Evolutionary conservation across 2,888 invertebrate genomes (phyloP).

Genomic region (Pachydiplax longipennis): DNA sequence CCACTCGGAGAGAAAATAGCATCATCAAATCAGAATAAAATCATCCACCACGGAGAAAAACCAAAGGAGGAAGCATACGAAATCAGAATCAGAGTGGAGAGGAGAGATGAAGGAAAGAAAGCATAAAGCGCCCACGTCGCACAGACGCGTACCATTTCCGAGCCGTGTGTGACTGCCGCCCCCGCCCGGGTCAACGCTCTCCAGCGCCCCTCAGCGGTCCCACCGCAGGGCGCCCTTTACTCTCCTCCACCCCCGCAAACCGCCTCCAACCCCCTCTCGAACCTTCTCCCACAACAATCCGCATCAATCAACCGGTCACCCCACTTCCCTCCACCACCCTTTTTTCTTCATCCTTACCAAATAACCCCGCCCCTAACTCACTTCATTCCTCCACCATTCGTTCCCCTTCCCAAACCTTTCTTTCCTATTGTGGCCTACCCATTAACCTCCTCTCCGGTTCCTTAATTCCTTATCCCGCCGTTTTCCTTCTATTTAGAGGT

Average conservation of each 20-base stretch:
- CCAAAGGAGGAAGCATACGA: neutral
- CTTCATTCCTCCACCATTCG: neutral
- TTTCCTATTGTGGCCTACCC: neutral
- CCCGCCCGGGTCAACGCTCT: conserved; percentile 33
- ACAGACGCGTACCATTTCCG: neutral
- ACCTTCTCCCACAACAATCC: conserved; percentile 9
- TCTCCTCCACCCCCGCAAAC: neutral
- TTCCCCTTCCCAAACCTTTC: neutral
- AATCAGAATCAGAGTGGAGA: neutral
- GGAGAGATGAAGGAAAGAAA: too few species aligned
- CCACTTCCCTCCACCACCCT: conserved; percentile 24
- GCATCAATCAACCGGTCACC: conserved; percentile 3
- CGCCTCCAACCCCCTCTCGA: neutral
- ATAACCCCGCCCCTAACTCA: neutral
- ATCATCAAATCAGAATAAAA: neutral
- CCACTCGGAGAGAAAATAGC: neutral
- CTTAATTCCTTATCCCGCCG: neutral
- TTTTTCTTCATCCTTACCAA: neutral
- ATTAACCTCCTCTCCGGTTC: conserved; percentile 15
- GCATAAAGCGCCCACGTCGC: neutral
- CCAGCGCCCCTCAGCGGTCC: conserved; percentile 11
- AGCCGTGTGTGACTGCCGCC: conserved; percentile 3
- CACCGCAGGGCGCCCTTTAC: conserved; percentile 1
- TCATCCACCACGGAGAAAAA: neutral
- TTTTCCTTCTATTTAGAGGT: neutral